Evolutionary conservation across 2,888 invertebrate species (phyloP).

Genomic region (Rhagonycha lutea): DNA sequence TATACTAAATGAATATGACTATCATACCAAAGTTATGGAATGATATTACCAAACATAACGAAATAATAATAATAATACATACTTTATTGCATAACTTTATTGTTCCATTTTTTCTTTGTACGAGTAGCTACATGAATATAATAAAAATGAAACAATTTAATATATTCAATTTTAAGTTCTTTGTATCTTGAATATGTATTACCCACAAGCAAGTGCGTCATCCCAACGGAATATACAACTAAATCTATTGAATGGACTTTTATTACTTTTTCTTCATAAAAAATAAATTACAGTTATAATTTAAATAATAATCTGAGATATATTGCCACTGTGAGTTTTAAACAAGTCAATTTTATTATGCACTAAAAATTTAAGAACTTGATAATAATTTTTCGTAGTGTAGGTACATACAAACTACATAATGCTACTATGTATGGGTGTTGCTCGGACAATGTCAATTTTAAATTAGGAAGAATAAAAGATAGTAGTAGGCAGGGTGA

Average conservation of each 20-base stretch:
- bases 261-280: neutral
- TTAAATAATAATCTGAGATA: neutral
- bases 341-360: neutral
- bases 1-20: neutral
- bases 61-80: neutral
- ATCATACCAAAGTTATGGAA: neutral
- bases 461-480: no score
- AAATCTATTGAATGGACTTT: neutral
- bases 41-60: neutral
- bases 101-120: neutral
- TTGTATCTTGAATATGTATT: neutral
- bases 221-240: neutral
- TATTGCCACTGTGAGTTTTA: neutral
- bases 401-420: no score
- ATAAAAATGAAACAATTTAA: neutral
- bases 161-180: neutral
- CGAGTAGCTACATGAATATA: neutral
- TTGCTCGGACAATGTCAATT: no score
- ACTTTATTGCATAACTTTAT: neutral
- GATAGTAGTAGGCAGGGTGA: no score
- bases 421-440: no score
- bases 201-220: neutral
- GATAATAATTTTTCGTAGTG: neutral
- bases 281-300: neutral
- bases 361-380: neutral